These are phyloP conservation scores for Suncus etruscus DNA, from an alignment of 2,113 vertebrate genomes.

Conservation along the genomic window DNA sequence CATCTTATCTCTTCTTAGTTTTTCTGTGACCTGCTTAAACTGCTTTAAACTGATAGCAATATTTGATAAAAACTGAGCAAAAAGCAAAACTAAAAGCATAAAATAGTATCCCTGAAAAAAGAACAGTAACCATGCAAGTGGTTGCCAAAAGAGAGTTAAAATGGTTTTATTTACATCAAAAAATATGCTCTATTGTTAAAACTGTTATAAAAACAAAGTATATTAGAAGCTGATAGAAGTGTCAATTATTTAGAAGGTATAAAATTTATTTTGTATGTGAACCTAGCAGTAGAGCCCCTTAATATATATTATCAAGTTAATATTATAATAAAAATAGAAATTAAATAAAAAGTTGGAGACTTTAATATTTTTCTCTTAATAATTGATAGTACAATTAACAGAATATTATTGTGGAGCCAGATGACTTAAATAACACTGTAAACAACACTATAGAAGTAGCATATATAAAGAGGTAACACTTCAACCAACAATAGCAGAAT, in stretches of 20 bases:
- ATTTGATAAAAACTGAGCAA: background rate
- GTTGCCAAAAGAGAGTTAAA: background rate
- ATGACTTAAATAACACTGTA: background rate
- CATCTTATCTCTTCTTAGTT: background rate
- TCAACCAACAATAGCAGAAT: background rate
- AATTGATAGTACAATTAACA: background rate
- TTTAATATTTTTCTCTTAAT: background rate
- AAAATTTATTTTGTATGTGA: background rate
- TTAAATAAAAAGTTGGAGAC: background rate
- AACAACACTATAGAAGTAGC: background rate
- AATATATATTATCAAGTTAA: background rate
- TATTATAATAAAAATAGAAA: background rate
- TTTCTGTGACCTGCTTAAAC: background rate
- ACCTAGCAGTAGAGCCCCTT: background rate
- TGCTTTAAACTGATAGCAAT: background rate
- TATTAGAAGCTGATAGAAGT: background rate
- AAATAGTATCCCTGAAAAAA: background rate
- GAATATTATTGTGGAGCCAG: background rate
- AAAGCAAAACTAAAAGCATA: background rate
- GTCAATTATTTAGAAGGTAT: background rate
- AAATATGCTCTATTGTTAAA: background rate
- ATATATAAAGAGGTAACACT: background rate
- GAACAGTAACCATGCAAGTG: background rate
- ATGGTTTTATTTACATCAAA: background rate
- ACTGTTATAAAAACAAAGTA: background rate